Evolutionary conservation across 2,797 vertebrate genomes (phyloP), one percentile per base, ranked within the genome.

Genomic region (Pseudopleuronectes americanus): DNA sequence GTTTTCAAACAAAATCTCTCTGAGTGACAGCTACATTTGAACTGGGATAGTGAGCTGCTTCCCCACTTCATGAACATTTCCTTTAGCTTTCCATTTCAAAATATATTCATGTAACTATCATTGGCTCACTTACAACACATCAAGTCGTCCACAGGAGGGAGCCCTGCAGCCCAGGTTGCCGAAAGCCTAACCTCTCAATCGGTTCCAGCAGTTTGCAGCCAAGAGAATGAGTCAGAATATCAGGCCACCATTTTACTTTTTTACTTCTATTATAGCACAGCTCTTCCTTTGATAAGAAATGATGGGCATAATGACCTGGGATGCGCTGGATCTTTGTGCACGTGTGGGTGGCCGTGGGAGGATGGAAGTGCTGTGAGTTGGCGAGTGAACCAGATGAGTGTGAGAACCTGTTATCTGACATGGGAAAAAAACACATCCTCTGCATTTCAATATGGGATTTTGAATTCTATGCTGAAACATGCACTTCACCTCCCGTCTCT

Each of bases 211-310:
- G 83, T 86, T 85, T 75, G 59, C 56, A 84, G 87, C 90, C 88
- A 89, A 84, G 61, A 60, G 76, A 85, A 85, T 93, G 92, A 93
- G 83, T 92, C 87, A 91, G 77, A 85, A 72, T 75, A 75, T 86
- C 79, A 77, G 87, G 84, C 59, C 76, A 91, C 81, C 81, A 68
- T 83, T 90, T 88, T 66, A 57, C 43, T 79, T 28, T 52, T 76
- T 78, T 71, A 70, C 71, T 84, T 66, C 77, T 75, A 59, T 86
- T 81, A 74, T 74, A 79, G 53, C 68, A 53, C 59, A 53, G 75
- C 71, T 71, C 67, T 87, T 47, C 43, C 71, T 87, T 80, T 85
- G 72, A 88, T 76, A 69, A 51, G 55, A 84, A 72, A 81, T 78
- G 64, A 87, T 75, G 64, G 74, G 43, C 71, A 57, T 86, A 81